Evolutionary conservation across 2,113 vertebrate genomes (phyloP).

Genomic region (Euleptes europaea): DNA sequence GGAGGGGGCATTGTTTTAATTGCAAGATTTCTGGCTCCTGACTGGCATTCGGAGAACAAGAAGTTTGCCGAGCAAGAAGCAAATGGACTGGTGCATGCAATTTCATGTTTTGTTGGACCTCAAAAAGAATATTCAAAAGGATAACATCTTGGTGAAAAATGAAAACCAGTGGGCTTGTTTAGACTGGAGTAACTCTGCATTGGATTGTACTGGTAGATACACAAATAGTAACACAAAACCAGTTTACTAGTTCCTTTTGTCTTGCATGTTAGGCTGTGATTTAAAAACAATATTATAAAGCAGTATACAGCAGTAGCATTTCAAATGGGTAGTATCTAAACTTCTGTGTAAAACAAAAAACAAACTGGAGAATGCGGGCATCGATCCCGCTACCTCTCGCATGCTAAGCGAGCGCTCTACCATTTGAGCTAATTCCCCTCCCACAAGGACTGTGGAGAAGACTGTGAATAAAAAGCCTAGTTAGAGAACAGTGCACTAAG

Average conservation of each 20-base stretch:
- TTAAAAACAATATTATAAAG: no score
- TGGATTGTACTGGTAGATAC: background rate
- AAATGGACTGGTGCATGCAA: conserved; percentile 15
- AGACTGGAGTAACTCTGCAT: no score
- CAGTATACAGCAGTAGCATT: no score
- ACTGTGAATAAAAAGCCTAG: no score
- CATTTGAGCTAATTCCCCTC: conserved; percentile 1
- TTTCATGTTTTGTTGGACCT: background rate
- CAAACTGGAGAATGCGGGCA: background rate
- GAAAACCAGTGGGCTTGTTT: background rate
- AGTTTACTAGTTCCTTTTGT: background rate
- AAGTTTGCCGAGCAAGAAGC: conserved; percentile 8
- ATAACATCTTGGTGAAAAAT: background rate
- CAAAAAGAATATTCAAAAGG: background rate
- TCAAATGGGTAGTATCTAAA: no score
- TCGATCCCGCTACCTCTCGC: background rate
- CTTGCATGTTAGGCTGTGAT: background rate
- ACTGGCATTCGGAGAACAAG: fast-evolving
- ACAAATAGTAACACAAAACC: background rate
- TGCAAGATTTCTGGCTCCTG: background rate
- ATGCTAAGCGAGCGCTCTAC: conserved; percentile 1
- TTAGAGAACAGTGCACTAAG: no score
- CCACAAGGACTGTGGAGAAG: no score
- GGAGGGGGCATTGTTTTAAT: background rate
- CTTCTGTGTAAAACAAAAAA: background rate